Base-by-base conservation (phyloP, 2,888 invertebrate genomes). In the Stictocephala bisonia region DNA sequence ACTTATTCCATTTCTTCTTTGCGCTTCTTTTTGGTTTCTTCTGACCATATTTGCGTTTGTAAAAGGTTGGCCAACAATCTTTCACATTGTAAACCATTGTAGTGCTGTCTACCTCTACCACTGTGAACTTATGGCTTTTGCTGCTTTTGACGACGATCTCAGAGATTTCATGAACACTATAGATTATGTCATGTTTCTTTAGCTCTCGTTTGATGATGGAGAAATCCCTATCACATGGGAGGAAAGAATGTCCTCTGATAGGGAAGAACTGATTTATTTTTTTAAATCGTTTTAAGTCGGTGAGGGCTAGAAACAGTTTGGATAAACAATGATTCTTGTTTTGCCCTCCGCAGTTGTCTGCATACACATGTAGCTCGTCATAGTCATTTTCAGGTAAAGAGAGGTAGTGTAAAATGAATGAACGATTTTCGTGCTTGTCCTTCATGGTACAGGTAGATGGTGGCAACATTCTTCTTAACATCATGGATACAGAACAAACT, bases 291-390 rank as follows among this genome's bases (percentile, higher is more conserved):
- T 68, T 69, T 26, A 58, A 66, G 51, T 76, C 75, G 68, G 70
- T 68, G 20, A 78, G 68, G 35, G 74, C 73, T 40, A 71, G 15
- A 35, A 71, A 60, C 20, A 77, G 51, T 24, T 69, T 41, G 20
- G 60, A 71, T 6, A 78, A 11, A 13, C 74, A 50, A 53, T 76
- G 73, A 58, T 78, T 79, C 35, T 72, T 79, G 73, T 81, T 81
- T 74, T 81, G 79, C 6, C 79, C 78, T 31, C 75, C 76, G 73
- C 80, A 81, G 29, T 79, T 79, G 71, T 81, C 79, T 67, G 77
- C 72, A 74, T 78, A 81, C 29, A 80, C 22, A 51, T 78, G 76
- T 31, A 80, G 64, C 18, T 73, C 71, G 24, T 29, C 18, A 29
- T 29, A 24, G 29, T 69, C 67, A 50, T 35, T 31, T 69, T n/a